Evolutionary conservation across 2,113 vertebrate genomes (phyloP).

Genomic region (Trogon melanurus): DNA sequence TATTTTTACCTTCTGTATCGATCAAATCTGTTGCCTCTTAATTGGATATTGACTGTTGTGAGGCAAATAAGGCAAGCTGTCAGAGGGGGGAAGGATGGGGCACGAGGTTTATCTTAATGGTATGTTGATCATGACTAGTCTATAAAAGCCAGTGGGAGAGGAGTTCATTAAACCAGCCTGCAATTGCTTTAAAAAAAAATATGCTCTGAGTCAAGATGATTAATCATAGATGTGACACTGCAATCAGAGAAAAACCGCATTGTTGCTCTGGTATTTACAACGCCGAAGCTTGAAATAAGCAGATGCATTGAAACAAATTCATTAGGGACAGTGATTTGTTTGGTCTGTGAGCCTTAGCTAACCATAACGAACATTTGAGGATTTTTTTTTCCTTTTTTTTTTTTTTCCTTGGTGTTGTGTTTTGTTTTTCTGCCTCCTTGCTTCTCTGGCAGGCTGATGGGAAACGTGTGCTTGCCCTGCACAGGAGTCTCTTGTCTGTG

Average conservation of each 20-base stretch:
- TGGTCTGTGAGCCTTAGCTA: constrained; percentile 21
- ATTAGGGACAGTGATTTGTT: constrained; percentile 29
- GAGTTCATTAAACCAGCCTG: constrained; percentile 58
- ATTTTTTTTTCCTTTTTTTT: not conserved
- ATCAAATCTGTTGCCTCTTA: constrained; percentile 52
- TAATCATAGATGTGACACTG: constrained; percentile 32
- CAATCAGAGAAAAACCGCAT: constrained; percentile 45
- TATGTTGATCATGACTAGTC: constrained; percentile 44
- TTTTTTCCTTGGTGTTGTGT: not conserved
- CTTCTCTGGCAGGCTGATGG: not conserved
- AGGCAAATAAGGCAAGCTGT: constrained; percentile 60
- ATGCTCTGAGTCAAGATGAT: constrained; percentile 50
- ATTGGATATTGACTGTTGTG: constrained; percentile 68
- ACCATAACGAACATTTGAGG: not conserved
- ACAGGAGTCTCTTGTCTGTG: not conserved
- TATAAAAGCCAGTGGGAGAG: constrained; percentile 59
- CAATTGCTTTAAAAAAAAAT: constrained; percentile 55
- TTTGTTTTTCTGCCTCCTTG: not conserved
- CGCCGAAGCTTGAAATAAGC: constrained; percentile 11
- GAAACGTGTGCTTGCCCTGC: not conserved
- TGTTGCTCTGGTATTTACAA: constrained; percentile 39
- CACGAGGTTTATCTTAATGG: constrained; percentile 15
- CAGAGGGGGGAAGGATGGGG: constrained; percentile 13
- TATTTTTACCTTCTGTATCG: constrained; percentile 46
- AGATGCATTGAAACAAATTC: constrained; percentile 46